These are phyloP conservation scores for Octomys mimax DNA, from an alignment of 2,797 vertebrate genomes.

Conservation along the genomic window DNA sequence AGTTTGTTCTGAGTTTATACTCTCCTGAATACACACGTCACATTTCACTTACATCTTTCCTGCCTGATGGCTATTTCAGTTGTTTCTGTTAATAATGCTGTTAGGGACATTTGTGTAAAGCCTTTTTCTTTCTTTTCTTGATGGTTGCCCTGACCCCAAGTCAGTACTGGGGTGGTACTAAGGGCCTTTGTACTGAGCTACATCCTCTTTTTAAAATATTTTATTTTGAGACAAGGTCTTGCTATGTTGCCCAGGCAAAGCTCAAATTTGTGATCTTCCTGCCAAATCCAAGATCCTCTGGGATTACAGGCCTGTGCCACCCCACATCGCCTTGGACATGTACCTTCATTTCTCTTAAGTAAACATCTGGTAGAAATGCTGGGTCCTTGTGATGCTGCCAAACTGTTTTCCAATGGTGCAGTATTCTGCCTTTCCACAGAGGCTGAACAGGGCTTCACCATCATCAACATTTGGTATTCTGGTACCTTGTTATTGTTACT, in stretches of 20 bases:
- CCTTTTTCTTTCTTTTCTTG: background rate
- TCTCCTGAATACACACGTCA: background rate
- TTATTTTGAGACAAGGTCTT: background rate
- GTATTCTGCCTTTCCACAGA: background rate
- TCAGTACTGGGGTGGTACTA: background rate
- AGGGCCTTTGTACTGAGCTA: background rate
- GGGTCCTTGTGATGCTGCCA: background rate
- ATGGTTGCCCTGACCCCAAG: background rate
- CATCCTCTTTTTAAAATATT: background rate
- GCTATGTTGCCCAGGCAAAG: background rate
- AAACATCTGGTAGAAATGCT: background rate
- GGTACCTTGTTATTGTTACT: background rate
- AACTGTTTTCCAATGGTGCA: background rate
- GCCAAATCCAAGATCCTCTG: no score
- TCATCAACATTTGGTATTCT: background rate
- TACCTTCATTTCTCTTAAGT: constrained; percentile 3
- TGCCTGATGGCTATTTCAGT: background rate
- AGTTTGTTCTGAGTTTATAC: constrained; percentile 16
- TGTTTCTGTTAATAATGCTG: constrained; percentile 22
- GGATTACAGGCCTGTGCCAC: background rate
- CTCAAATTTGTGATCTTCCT: background rate
- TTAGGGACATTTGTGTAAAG: background rate
- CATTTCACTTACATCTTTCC: background rate
- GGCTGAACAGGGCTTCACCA: background rate
- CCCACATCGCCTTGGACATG: background rate